A percentile compares a stretch with the other conserved stretches of the same genome.
phyloP scores from a whole-genome alignment of 2,888 invertebrate genomes.

The Nematopogon swammerdamellus region DNA sequence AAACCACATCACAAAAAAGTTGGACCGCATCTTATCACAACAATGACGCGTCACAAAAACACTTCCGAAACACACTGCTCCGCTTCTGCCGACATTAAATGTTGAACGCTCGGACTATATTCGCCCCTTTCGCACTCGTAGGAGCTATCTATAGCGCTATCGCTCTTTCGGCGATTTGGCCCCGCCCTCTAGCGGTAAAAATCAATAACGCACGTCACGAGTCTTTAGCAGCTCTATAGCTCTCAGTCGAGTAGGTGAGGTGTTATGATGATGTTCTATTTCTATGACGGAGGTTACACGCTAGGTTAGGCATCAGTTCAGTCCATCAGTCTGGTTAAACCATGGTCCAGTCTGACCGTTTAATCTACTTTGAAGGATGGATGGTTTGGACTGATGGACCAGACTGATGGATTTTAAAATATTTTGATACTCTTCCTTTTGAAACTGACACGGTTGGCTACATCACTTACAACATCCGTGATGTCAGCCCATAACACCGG shows the following conservation, averaged over 20 bases:
- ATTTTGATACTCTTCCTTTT: too few species aligned
- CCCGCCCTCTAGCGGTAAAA: constrained; percentile 51
- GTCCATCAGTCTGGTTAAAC: too few species aligned
- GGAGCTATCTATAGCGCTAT: constrained; percentile 37
- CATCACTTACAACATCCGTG: too few species aligned
- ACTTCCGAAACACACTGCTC: neutral
- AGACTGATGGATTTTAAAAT: too few species aligned
- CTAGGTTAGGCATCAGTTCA: too few species aligned
- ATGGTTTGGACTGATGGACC: too few species aligned
- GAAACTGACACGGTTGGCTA: too few species aligned
- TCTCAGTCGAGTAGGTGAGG: neutral
- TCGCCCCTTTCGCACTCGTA: neutral
- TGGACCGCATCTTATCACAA: neutral
- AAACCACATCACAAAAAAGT: neutral
- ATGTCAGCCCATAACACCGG: too few species aligned
- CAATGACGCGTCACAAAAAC: neutral
- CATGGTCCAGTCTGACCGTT: too few species aligned
- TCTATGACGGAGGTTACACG: too few species aligned
- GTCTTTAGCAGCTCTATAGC: constrained; percentile 18
- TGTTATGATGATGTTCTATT: neutral
- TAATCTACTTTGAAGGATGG: too few species aligned
- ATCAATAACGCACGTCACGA: constrained; percentile 54
- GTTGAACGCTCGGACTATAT: neutral
- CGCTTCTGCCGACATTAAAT: neutral
- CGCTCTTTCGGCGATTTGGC: constrained; percentile 50